Conservation (phyloP, 2,113 vertebrate species). For the Microtus pennsylvanicus region DNA sequence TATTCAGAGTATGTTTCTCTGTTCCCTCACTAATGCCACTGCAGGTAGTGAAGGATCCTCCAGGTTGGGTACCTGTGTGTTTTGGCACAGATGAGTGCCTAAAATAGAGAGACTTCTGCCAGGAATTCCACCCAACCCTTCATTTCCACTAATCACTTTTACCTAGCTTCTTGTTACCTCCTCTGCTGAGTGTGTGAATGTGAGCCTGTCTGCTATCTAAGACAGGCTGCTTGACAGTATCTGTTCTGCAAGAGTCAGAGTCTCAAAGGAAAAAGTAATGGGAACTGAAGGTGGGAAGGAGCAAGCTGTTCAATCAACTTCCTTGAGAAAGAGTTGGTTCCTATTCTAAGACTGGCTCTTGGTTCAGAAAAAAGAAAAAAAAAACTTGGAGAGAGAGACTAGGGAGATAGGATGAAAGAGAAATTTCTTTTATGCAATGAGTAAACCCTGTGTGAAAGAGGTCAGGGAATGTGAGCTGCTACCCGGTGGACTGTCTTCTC, state of each 20-base stretch:
- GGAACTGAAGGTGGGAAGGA: slow-evolving; percentile 13
- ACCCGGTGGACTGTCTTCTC: neutral
- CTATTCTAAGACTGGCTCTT: neutral
- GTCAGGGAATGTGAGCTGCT: neutral
- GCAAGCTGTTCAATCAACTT: neutral
- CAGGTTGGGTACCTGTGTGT: accelerated
- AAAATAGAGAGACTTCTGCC: neutral
- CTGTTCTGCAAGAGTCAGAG: slow-evolving; percentile 33
- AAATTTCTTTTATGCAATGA: neutral
- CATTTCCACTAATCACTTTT: neutral
- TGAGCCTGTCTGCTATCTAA: neutral
- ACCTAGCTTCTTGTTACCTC: neutral
- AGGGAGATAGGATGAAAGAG: neutral
- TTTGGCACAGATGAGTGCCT: neutral
- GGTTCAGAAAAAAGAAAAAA: neutral
- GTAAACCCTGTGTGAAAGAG: neutral
- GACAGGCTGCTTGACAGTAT: slow-evolving; percentile 18
- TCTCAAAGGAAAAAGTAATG: slow-evolving; percentile 43
- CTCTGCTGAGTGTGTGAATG: neutral
- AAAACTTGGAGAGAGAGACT: neutral
- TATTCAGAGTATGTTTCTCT: neutral
- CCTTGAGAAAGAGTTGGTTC: neutral
- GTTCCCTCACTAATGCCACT: neutral
- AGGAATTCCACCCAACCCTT: accelerated
- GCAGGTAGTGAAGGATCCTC: neutral